Evolutionary conservation across 2,888 invertebrate species (phyloP).

Genomic region (Rhagonycha lutea): DNA sequence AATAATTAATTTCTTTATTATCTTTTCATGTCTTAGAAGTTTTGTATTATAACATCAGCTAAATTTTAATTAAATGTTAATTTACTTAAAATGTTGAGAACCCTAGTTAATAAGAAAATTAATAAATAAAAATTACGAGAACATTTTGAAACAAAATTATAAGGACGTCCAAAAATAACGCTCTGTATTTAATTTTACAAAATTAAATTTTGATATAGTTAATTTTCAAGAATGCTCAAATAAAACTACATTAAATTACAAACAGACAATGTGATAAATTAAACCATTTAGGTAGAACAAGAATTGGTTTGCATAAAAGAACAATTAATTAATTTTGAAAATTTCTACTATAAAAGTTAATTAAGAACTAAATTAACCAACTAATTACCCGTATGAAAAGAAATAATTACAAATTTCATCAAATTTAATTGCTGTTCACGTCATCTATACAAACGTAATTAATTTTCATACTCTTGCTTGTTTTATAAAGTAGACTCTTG

Average conservation of each 20-base stretch:
- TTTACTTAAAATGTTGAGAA: neutral
- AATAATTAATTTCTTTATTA: neutral
- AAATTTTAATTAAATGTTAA: neutral
- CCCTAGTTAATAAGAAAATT: neutral
- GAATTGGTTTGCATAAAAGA: constrained; percentile 10
- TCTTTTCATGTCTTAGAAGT: neutral
- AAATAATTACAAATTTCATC: constrained; percentile 26
- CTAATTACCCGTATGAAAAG: constrained; percentile 21
- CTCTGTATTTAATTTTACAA: neutral
- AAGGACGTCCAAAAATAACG: neutral
- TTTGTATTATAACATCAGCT: neutral
- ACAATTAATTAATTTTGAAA: constrained; percentile 19
- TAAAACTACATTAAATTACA: neutral
- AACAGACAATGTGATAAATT: neutral
- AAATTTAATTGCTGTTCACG: constrained; percentile 21
- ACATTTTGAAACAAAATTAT: neutral
- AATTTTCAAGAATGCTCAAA: neutral
- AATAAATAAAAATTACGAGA: neutral
- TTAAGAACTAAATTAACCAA: constrained; percentile 23
- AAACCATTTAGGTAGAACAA: neutral
- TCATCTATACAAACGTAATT: constrained; percentile 16
- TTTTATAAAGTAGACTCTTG: neutral
- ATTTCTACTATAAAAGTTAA: constrained; percentile 17
- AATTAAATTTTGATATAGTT: neutral
- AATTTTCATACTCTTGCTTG: constrained; percentile 19